phyloP scores from a whole-genome alignment of 1,140 invertebrate species.

The Dendrolimus kikuchii region DNA sequence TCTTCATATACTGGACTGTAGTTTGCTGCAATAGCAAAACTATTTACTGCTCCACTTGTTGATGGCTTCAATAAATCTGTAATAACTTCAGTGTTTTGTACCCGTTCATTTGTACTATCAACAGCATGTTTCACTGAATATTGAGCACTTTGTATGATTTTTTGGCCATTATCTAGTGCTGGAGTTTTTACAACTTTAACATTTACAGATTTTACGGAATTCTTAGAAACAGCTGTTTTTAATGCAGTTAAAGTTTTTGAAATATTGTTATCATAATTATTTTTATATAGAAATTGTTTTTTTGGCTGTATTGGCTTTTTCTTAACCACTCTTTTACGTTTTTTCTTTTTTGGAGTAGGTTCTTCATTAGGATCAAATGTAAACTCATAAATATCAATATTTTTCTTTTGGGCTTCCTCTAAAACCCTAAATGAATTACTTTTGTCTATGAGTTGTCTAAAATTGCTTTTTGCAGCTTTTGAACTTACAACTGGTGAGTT shows the following conservation, averaged over 20 bases:
- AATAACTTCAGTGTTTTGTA: neutral
- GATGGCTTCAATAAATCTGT: no score
- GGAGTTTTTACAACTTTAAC: conserved; percentile 3
- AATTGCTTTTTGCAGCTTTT: conserved; percentile 8
- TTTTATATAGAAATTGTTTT: conserved; percentile 27
- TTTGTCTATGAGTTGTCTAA: conserved; percentile 19
- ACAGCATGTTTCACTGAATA: no score
- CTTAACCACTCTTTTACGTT: conserved; percentile 32
- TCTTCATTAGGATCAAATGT: conserved; percentile 61
- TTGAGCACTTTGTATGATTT: conserved; percentile 2
- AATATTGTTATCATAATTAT: conserved; percentile 53
- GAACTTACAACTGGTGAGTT: conserved; percentile 12
- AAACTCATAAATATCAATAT: conserved; percentile 58
- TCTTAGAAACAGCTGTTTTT: conserved; percentile 33
- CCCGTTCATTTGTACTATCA: neutral
- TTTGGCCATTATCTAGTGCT: neutral
- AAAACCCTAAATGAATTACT: conserved; percentile 37
- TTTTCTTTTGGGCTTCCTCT: conserved; percentile 35
- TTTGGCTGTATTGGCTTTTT: conserved; percentile 40
- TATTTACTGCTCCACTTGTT: no score
- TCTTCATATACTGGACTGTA: no score
- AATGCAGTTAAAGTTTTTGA: conserved; percentile 43
- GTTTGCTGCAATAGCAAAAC: no score
- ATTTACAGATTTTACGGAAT: conserved; percentile 8
- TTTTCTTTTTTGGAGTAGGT: conserved; percentile 51